Conservation (phyloP, 92 coral and sea anemone genomes). For the Porites rus region DNA sequence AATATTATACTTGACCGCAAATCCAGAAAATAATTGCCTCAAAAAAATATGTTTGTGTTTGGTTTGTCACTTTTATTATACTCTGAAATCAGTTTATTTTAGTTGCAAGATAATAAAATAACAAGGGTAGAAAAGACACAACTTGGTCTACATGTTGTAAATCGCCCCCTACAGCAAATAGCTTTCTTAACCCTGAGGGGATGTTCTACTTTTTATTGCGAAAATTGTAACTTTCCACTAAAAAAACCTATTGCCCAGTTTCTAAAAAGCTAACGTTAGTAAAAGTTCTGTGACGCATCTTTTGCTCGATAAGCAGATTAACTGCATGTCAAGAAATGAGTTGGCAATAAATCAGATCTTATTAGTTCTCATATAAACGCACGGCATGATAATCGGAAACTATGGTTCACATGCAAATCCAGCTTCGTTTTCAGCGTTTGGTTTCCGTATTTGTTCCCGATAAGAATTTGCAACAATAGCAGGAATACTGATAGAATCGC, state of each 20-base stretch:
- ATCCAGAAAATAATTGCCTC: not conserved
- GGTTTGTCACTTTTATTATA: not conserved
- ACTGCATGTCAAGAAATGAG: no score
- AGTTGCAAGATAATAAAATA: not conserved
- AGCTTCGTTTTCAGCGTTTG: not conserved
- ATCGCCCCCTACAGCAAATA: not conserved
- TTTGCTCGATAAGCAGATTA: no score
- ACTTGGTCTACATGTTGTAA: no score
- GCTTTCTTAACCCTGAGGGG: not conserved
- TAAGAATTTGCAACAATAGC: not conserved
- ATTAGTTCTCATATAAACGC: no score
- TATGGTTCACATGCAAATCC: not conserved
- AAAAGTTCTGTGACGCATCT: no score
- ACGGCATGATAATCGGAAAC: no score
- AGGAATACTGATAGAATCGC: not conserved
- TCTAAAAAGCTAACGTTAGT: no score
- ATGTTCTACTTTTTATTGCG: not conserved
- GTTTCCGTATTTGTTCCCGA: not conserved
- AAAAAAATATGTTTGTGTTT: no score
- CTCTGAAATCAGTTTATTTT: not conserved
- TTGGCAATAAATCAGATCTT: no score
- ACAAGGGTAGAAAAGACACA: no score
- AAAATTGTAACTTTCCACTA: not conserved
- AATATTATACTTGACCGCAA: not conserved
- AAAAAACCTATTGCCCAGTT: no score